Conservation (phyloP, 1,140 invertebrate species). For the Eriosoma lanigerum region DNA sequence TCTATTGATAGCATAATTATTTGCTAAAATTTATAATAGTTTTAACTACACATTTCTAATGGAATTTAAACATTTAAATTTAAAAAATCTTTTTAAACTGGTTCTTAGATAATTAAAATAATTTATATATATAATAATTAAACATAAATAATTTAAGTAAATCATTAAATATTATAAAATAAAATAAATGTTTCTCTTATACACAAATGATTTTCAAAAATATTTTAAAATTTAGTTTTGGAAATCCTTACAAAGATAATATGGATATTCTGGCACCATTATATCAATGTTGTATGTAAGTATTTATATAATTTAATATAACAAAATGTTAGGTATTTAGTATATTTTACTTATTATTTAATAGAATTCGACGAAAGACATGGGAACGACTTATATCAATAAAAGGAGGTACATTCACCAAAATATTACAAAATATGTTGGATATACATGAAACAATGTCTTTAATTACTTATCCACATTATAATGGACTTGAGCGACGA, state of each 20-base stretch:
- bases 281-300: conserved; percentile 86
- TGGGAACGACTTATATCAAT: conserved; percentile 72
- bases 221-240: conserved; percentile 66
- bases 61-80: too few relatives aligned
- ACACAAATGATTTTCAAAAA: too few relatives aligned
- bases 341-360: conserved; percentile 57
- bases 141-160: too few relatives aligned
- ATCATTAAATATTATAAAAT: too few relatives aligned
- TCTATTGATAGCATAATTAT: too few relatives aligned
- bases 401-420: conserved; percentile 67
- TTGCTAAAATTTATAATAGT: too few relatives aligned
- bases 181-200: too few relatives aligned
- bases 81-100: too few relatives aligned
- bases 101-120: too few relatives aligned
- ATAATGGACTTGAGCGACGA: conserved; percentile 77
- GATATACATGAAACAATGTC: conserved; percentile 62
- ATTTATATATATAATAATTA: too few relatives aligned
- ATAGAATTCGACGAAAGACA: conserved; percentile 68
- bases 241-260: conserved; percentile 81
- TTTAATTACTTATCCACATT: conserved; percentile 73
- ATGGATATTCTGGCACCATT: conserved; percentile 84
- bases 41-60: too few relatives aligned
- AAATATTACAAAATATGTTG: conserved; percentile 61
- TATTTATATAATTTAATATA: conserved; percentile 19
- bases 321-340: conserved; percentile 52